Evolutionary conservation across 1,140 invertebrate genomes (phyloP).

Genomic region (Leguminivora glycinivorella): DNA sequence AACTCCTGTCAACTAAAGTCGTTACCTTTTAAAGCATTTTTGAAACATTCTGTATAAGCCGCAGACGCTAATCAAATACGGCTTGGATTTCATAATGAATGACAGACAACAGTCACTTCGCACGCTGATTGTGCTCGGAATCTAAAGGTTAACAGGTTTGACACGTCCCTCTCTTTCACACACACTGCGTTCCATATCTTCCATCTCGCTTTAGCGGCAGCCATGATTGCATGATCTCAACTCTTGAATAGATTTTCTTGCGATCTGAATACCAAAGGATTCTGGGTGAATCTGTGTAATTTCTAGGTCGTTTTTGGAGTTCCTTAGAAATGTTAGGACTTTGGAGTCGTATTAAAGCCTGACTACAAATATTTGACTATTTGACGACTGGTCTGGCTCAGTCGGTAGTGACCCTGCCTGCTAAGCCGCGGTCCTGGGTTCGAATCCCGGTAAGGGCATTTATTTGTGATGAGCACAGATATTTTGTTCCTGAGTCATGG

Average conservation of each 20-base stretch:
- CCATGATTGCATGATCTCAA: conserved; percentile 19
- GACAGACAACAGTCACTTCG: conserved; percentile 66
- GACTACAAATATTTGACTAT: no score
- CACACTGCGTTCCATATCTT: conserved; percentile 34
- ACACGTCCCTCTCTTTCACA: conserved; percentile 47
- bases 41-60: background rate
- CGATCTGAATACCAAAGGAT: conserved; percentile 24
- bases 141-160: conserved; percentile 69
- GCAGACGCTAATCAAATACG: conserved; percentile 57
- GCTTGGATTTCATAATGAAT: conserved; percentile 62
- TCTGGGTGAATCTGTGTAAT: background rate
- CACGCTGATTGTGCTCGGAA: conserved; percentile 73
- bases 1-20: background rate
- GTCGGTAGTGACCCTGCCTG: no score
- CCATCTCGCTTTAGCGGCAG: conserved; percentile 28
- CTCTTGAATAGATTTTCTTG: conserved; percentile 25
- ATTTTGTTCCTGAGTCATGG: no score
- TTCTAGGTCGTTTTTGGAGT: conserved; percentile 6
- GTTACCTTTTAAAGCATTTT: no score
- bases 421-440: no score
- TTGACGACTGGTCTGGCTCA: no score
- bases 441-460: no score
- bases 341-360: background rate
- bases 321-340: background rate
- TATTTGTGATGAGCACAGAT: no score